Evolutionary conservation across 2,888 invertebrate species (phyloP).

Genomic region (Eupithecia dodoneata): DNA sequence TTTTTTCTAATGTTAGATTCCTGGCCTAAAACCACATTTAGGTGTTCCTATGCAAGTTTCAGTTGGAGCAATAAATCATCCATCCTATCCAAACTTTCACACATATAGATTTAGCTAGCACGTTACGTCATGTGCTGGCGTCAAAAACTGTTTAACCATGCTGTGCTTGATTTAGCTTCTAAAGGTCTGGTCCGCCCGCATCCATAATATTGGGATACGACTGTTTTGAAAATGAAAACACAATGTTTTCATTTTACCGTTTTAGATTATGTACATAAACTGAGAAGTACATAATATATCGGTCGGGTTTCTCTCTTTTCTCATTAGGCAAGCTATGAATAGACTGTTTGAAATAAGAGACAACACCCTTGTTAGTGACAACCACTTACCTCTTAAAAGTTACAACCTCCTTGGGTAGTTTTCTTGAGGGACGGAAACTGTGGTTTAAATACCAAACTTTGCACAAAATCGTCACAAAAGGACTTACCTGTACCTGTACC

Average conservation of each 20-base stretch:
- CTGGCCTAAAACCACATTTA: neutral
- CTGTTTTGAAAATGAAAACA: neutral
- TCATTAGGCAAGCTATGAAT: neutral
- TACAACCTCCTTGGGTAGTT: neutral
- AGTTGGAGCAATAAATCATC: too few relatives aligned
- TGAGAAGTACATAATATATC: neutral
- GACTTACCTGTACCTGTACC: neutral
- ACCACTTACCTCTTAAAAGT: neutral
- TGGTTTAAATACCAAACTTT: neutral
- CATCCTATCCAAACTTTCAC: neutral
- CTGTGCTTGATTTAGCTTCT: neutral
- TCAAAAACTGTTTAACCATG: neutral
- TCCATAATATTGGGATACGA: neutral
- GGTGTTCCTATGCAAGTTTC: too few relatives aligned
- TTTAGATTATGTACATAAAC: neutral
- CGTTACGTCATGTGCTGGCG: neutral
- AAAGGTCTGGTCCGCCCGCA: neutral
- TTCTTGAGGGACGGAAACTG: neutral
- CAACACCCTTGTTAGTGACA: neutral
- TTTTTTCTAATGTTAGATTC: neutral
- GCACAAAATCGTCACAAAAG: neutral
- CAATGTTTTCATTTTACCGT: neutral
- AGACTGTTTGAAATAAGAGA: slow-evolving; percentile 3
- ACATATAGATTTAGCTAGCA: too few relatives aligned
- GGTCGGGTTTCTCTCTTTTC: neutral